Conservation (phyloP, 2,113 vertebrate genomes). For the Neotragus moschatus region DNA sequence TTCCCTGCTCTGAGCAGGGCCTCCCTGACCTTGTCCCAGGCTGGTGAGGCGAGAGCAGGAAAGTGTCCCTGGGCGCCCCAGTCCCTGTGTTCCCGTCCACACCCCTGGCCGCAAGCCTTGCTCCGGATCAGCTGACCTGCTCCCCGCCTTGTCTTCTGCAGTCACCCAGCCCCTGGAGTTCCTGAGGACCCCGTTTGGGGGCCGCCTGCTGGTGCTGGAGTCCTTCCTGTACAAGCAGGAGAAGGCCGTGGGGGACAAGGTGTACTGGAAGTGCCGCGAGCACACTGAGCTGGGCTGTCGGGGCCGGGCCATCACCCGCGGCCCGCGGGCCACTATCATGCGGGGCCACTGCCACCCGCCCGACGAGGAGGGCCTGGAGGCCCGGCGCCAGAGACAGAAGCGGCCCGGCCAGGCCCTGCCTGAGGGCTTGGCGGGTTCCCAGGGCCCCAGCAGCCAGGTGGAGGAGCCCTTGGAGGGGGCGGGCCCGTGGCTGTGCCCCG, state of each 20-base stretch:
- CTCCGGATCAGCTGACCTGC: neutral
- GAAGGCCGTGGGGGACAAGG: conserved; percentile 58
- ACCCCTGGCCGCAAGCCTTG: neutral
- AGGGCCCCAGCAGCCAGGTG: neutral
- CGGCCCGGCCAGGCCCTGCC: neutral
- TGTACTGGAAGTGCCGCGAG: conserved; percentile 65
- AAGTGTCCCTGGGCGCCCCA: neutral
- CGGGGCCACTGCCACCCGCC: conserved; percentile 56
- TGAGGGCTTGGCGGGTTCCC: neutral
- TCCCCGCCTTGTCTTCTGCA: neutral
- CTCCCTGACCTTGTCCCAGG: neutral
- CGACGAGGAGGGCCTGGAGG: conserved; percentile 9
- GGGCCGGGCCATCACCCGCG: conserved; percentile 60
- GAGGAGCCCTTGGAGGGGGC: neutral
- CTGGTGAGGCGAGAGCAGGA: accelerated
- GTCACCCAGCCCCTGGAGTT: conserved; percentile 57
- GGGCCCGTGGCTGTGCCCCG: neutral
- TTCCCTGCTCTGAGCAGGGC: neutral
- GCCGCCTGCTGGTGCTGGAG: conserved; percentile 58
- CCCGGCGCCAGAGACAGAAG: conserved; percentile 18
- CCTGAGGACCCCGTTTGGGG: conserved; percentile 56
- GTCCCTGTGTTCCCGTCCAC: accelerated
- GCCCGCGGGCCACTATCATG: conserved; percentile 31
- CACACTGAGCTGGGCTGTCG: conserved; percentile 38
- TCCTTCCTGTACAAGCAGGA: conserved; percentile 69